Percentiles rank a stretch among this genome's conserved stretches.
These are phyloP conservation scores for Yponomeuta sedellus DNA, from an alignment of 2,888 invertebrate genomes.

Conservation along the genomic window DNA sequence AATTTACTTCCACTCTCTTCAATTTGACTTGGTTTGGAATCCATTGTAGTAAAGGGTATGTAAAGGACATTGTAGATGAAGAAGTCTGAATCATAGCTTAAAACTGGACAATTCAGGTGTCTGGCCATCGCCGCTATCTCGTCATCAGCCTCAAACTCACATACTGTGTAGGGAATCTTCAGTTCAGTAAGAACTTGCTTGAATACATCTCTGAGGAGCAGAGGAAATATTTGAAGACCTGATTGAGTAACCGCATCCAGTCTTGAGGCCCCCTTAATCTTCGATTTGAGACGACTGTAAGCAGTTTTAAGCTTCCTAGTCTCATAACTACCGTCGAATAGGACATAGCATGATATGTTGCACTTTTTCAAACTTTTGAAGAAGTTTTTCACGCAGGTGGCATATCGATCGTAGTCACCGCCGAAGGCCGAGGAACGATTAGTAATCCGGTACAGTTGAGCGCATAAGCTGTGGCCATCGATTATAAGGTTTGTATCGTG, in stretches of 20 bases:
- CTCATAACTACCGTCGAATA: constrained; percentile 89
- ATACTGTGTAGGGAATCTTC: constrained; percentile 80
- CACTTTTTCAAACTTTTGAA: constrained; percentile 83
- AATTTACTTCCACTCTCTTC: constrained; percentile 39
- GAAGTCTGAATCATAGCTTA: constrained; percentile 97
- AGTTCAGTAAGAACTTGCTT: constrained; percentile 80
- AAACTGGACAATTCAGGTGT: constrained; percentile 86
- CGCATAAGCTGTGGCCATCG: constrained; percentile 87
- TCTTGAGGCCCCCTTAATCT: constrained; percentile 75
- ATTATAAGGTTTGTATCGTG: constrained; percentile 83
- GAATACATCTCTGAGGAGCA: constrained; percentile 85
- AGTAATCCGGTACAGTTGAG: constrained; percentile 80
- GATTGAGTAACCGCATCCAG: constrained; percentile 75
- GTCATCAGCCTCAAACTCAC: constrained; percentile 93
- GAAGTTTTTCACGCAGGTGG: constrained; percentile 79
- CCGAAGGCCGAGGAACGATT: constrained; percentile 85
- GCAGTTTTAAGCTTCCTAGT: constrained; percentile 82
- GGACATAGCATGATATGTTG: constrained; percentile 81
- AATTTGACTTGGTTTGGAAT: constrained; percentile 56
- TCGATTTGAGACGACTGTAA: constrained; percentile 74
- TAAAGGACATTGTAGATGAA: constrained; percentile 90
- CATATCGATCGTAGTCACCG: constrained; percentile 89
- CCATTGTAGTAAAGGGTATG: constrained; percentile 84
- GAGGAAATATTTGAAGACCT: constrained; percentile 80
- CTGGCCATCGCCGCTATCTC: constrained; percentile 90